phyloP scores from a whole-genome alignment of 2,888 invertebrate species.

The Bombylius discolor region DNA sequence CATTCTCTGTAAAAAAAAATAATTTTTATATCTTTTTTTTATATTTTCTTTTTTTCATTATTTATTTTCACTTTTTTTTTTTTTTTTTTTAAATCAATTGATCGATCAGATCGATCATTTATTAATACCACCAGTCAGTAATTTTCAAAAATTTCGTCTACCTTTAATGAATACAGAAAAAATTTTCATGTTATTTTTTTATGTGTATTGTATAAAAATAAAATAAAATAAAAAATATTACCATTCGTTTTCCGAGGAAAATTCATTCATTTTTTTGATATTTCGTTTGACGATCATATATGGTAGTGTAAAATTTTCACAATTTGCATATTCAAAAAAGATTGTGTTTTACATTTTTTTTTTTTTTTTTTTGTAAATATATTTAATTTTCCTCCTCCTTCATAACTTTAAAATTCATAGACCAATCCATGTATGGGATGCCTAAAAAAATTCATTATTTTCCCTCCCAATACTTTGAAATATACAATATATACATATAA shows the following conservation, averaged over 20 bases:
- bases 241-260: not conserved
- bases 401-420: not conserved
- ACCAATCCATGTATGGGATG: constrained; percentile 15
- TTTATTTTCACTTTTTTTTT: too few species aligned
- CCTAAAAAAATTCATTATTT: constrained; percentile 3
- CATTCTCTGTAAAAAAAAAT: too few species aligned
- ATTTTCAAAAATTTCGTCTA: too few species aligned
- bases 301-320: constrained; percentile 12
- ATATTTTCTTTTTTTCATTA: too few species aligned
- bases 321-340: constrained; percentile 9
- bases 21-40: too few species aligned
- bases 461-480: not conserved
- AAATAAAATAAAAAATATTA: too few species aligned
- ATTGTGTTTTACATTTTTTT: not conserved
- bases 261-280: not conserved
- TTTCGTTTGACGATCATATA: constrained; percentile 13
- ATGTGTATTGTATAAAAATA: too few species aligned
- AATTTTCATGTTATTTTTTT: too few species aligned
- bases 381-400: constrained; percentile 3
- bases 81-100: too few species aligned
- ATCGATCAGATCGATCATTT: too few species aligned
- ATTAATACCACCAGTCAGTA: too few species aligned
- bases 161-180: too few species aligned
- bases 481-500: not conserved
- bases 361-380: not conserved